Conservation (phyloP, 2,888 invertebrate species). For the Malthinus flaveolus region DNA sequence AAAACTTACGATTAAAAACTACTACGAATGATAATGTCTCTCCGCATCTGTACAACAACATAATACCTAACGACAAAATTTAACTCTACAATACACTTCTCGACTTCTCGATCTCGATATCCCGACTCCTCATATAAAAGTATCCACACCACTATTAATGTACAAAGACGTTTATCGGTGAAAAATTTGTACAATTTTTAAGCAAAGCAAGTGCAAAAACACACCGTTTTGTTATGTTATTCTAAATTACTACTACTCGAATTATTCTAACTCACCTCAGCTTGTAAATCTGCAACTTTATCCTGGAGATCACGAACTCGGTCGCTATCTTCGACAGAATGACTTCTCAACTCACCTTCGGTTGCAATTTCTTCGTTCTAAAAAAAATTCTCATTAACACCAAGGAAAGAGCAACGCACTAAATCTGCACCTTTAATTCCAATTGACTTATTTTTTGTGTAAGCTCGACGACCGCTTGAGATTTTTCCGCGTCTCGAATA, state of each 20-base stretch:
- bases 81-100: neutral
- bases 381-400: slow-evolving; percentile 34
- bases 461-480: slow-evolving; percentile 90
- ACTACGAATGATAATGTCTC: too few species aligned
- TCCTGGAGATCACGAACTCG: slow-evolving; percentile 88
- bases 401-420: neutral
- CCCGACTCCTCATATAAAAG: too few species aligned
- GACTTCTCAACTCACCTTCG: slow-evolving; percentile 86
- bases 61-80: too few species aligned
- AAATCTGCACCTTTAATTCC: slow-evolving; percentile 81
- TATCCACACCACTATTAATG: neutral
- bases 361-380: slow-evolving; percentile 95
- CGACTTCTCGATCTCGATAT: neutral
- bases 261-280: slow-evolving; percentile 73
- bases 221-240: slow-evolving; percentile 3
- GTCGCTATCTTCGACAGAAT: slow-evolving; percentile 79
- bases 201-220: slow-evolving; percentile 1
- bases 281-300: slow-evolving; percentile 88
- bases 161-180: neutral
- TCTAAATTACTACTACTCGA: neutral
- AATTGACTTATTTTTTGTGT: slow-evolving; percentile 91
- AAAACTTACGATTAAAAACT: too few species aligned
- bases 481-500: slow-evolving; percentile 92
- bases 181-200: slow-evolving; percentile 1
- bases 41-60: too few species aligned